Evolutionary conservation across 2,113 vertebrate genomes (phyloP).

Genomic region (Coregonus clupeaformis): DNA sequence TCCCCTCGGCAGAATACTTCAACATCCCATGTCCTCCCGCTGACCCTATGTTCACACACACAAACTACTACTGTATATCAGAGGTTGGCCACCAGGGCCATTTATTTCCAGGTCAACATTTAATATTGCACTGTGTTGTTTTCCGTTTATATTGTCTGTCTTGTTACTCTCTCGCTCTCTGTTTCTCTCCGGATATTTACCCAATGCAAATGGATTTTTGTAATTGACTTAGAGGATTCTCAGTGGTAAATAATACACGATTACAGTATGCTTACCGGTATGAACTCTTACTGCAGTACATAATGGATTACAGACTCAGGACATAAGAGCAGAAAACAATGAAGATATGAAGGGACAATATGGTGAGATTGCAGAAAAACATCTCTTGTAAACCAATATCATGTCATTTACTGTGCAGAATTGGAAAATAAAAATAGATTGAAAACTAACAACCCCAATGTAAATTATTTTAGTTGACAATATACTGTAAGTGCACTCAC

Average conservation of each 20-base stretch:
- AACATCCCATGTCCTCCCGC: conserved; percentile 27
- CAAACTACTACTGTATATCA: not conserved
- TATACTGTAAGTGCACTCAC: too few relatives aligned
- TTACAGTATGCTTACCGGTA: conserved; percentile 17
- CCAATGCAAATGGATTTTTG: conserved; percentile 10
- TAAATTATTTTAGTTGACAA: too few relatives aligned
- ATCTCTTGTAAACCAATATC: too few relatives aligned
- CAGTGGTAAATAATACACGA: conserved; percentile 35
- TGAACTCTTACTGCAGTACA: conserved; percentile 25
- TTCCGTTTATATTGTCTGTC: conserved; percentile 17
- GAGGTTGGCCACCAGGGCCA: not conserved
- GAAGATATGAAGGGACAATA: too few relatives aligned
- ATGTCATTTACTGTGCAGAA: too few relatives aligned
- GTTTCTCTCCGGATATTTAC: conserved; percentile 21
- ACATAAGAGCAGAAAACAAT: too few relatives aligned
- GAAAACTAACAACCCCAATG: too few relatives aligned
- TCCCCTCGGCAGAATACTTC: not conserved
- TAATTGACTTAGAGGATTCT: conserved; percentile 9
- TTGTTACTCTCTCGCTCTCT: conserved; percentile 22
- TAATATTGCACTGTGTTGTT: conserved; percentile 42
- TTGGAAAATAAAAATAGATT: too few relatives aligned
- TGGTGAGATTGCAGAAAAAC: too few relatives aligned
- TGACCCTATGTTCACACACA: conserved; percentile 52
- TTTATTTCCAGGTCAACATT: conserved; percentile 33
- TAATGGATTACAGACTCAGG: conserved; percentile 6